Evolutionary conservation across 2,113 vertebrate genomes (phyloP).

Genomic region (Strigops habroptila): DNA sequence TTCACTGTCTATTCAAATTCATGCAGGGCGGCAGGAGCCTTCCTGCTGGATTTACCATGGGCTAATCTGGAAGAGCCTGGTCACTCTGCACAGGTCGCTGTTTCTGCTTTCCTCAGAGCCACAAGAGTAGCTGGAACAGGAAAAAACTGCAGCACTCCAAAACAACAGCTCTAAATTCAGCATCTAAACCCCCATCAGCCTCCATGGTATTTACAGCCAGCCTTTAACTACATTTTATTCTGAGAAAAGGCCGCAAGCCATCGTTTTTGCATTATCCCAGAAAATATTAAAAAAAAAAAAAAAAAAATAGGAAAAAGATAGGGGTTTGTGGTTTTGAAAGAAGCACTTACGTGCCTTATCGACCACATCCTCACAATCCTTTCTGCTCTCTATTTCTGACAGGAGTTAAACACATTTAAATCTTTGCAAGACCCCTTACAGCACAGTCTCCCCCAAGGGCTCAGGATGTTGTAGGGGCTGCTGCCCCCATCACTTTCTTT

Average conservation of each 20-base stretch:
- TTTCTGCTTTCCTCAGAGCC: neutral
- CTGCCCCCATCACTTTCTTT: neutral
- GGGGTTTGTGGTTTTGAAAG: conserved; percentile 5
- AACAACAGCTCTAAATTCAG: neutral
- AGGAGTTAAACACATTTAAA: neutral
- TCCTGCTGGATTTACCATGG: no score
- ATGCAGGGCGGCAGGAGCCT: no score
- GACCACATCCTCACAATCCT: neutral
- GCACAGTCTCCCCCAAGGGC: neutral
- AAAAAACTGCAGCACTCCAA: neutral
- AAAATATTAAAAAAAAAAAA: neutral
- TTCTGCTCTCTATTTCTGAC: neutral
- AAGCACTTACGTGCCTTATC: neutral
- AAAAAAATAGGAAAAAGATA: rapidly evolving
- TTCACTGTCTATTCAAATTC: neutral
- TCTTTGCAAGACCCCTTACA: neutral
- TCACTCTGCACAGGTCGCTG: neutral
- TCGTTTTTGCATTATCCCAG: neutral
- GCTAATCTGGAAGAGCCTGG: neutral
- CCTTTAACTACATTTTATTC: neutral
- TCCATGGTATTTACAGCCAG: neutral
- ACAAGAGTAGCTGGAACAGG: neutral
- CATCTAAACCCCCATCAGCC: neutral
- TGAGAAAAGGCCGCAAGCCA: neutral
- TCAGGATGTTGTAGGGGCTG: neutral